Evolutionary conservation across 2,113 vertebrate species (phyloP), one percentile per base, ranked within the genome.

Genomic region (Dromiciops gliroides): DNA sequence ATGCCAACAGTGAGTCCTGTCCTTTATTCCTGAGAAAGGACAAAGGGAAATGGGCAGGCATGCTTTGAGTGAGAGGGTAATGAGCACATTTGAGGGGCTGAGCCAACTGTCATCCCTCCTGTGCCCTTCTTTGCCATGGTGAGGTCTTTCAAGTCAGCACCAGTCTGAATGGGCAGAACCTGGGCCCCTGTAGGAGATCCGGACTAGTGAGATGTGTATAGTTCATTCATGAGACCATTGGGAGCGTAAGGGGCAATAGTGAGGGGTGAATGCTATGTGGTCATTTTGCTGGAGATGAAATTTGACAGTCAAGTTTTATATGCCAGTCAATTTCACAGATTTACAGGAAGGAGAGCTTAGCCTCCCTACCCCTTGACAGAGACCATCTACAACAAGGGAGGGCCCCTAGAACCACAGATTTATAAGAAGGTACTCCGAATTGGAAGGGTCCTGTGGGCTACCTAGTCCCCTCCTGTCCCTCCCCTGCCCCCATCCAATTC

Each of bases 11-110:
- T 88, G 48, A 25, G 67, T 88, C 10, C 0, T 8, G 24, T 0
- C 12, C 47, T 93, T 75, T 91, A 24, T 26, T n/a, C 28, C 37
- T 14, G 0, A 31, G 56, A 48, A 48, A 2, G 16, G 10, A 10
- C 4, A 11, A n/a, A 53, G 44, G 8, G 14, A 48, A 7, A 0
- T 12, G 2, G 3, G 37, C 0, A 14, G 53, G 10, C 49, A n/a
- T n/a, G 31, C 31, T n/a, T 75, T 75, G 60, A 75, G 60, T 16
- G 31, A n/a, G 2, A 37, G 53, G 16, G 37, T 19, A n/a, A 37
- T 75, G 60, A n/a, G 50, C 51, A 90, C 2, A 75, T 37, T 28
- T 47, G 4, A 28, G 50, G 48, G 14, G 22, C 10, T 8, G 19
- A 37, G 25, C n/a, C 9, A 51, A 2, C 83, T 14, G 26, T 28